Evolutionary conservation across 1,140 invertebrate species (phyloP).

Genomic region (Zaprionus camerounensis): DNA sequence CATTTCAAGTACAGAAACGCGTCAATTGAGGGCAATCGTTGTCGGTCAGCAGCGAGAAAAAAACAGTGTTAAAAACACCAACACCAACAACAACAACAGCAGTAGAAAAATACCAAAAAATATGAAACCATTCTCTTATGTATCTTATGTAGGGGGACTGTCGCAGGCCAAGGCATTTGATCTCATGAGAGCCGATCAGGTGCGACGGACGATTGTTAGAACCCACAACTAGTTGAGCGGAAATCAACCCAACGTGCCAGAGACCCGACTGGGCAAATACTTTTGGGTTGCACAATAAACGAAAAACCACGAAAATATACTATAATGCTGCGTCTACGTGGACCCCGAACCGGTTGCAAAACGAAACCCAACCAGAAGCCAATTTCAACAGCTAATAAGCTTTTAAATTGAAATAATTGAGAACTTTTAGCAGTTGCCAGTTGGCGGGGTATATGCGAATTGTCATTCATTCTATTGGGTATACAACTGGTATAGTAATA

Average conservation of each 20-base stretch:
- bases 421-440: background rate
- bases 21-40: slow-evolving; percentile 64
- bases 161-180: slow-evolving; percentile 3
- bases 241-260: background rate
- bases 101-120: background rate
- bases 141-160: background rate
- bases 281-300: background rate
- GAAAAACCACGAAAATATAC: too few relatives aligned
- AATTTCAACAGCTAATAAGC: slow-evolving; percentile 27
- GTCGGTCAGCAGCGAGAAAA: slow-evolving; percentile 3
- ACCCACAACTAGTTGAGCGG: slow-evolving; percentile 1
- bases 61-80: slow-evolving; percentile 35
- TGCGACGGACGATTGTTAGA: background rate
- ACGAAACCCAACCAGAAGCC: slow-evolving; percentile 28
- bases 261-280: background rate
- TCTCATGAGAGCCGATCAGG: background rate
- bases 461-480: too few relatives aligned
- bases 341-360: slow-evolving; percentile 23
- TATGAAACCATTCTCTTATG: slow-evolving; percentile 21
- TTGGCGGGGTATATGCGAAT: background rate
- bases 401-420: slow-evolving; percentile 14
- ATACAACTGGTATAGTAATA: background rate
- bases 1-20: slow-evolving; percentile 62
- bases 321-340: too few relatives aligned
- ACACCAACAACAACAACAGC: background rate